Evolutionary conservation across 2,797 vertebrate species (phyloP).

Genomic region (Podarcis siculus): DNA sequence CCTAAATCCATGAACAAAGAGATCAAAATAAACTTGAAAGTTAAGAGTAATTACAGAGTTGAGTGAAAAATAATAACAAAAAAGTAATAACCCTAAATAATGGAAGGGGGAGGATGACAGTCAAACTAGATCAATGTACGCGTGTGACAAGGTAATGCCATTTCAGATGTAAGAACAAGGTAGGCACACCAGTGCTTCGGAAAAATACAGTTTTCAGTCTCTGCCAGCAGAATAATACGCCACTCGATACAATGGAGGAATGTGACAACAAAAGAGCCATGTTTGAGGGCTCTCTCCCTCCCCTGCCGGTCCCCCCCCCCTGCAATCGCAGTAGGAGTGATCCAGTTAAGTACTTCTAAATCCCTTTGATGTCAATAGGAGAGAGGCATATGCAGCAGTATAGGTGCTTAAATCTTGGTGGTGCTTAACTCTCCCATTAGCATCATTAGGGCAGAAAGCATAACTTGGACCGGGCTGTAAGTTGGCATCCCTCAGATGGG

Average conservation of each 20-base stretch:
- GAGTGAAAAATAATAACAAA: conserved; percentile 55
- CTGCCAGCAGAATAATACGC: conserved; percentile 35
- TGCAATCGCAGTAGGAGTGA: conserved; percentile 20
- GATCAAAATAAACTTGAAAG: conserved; percentile 39
- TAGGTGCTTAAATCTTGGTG: neutral
- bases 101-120: conserved; percentile 37
- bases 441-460: neutral
- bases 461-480: neutral
- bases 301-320: neutral
- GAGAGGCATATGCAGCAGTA: neutral
- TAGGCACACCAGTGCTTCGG: conserved; percentile 19
- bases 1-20: conserved; percentile 49
- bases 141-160: conserved; percentile 32
- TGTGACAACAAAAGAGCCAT: conserved; percentile 12
- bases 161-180: conserved; percentile 46
- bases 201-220: conserved; percentile 46
- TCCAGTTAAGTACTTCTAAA: conserved; percentile 17
- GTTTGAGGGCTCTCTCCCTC: conserved; percentile 34
- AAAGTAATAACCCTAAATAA: conserved; percentile 43
- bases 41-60: conserved; percentile 31
- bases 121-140: conserved; percentile 35
- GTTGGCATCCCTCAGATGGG: neutral
- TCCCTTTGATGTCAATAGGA: conserved; percentile 7
- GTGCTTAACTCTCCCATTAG: neutral
- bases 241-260: conserved; percentile 11